phyloP scores from a whole-genome alignment of 2,888 invertebrate genomes.

The Drosophila mimetica region DNA sequence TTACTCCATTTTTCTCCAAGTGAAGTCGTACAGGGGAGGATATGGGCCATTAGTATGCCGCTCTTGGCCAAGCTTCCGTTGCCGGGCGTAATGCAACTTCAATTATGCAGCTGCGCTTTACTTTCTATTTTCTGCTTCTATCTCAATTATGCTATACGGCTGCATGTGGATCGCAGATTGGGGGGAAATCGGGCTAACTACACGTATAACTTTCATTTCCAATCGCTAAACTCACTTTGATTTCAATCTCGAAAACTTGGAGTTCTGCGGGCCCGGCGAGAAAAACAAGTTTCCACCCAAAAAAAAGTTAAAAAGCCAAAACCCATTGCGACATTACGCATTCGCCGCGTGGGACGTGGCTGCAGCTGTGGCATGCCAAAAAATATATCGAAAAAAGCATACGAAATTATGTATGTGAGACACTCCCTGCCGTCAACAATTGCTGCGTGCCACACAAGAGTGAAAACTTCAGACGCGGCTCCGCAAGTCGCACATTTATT shows the following conservation, averaged over 20 bases:
- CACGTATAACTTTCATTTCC: constrained; percentile 78
- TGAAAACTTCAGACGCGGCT: constrained; percentile 53
- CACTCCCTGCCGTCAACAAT: constrained; percentile 42
- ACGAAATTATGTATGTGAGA: constrained; percentile 58
- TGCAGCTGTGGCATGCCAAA: constrained; percentile 65
- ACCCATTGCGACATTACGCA: constrained; percentile 61
- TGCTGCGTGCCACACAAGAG: constrained; percentile 51
- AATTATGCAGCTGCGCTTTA: constrained; percentile 69
- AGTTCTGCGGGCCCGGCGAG: constrained; percentile 54
- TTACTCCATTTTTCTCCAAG: not conserved
- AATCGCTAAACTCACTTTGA: constrained; percentile 58
- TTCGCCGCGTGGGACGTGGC: constrained; percentile 64
- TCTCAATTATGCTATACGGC: constrained; percentile 53
- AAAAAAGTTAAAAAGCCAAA: not conserved
- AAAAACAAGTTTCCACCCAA: constrained; percentile 62
- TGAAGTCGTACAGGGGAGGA: constrained; percentile 5
- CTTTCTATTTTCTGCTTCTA: constrained; percentile 71
- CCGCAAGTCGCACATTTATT: constrained; percentile 26
- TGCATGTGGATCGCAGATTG: constrained; percentile 45
- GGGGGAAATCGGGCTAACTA: constrained; percentile 19
- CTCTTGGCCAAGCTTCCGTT: constrained; percentile 46
- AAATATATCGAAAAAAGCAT: constrained; percentile 37
- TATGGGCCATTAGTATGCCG: constrained; percentile 43
- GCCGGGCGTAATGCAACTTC: constrained; percentile 44
- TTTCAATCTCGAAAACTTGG: constrained; percentile 30